These are phyloP conservation scores for Strigamia transsilvanica DNA, from an alignment of 2,888 invertebrate species.

Conservation along the genomic window DNA sequence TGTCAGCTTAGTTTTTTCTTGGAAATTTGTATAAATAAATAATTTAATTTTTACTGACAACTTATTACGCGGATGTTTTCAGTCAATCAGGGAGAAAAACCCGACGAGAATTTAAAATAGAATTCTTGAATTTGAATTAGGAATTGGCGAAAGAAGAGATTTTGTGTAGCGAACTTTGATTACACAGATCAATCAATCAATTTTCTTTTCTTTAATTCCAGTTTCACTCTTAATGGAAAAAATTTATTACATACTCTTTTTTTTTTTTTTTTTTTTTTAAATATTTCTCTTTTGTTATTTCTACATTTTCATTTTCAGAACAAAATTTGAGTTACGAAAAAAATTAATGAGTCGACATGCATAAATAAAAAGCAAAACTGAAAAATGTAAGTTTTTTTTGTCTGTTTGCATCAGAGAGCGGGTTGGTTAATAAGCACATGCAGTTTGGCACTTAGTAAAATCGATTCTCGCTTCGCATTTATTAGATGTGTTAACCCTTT, in stretches of 20 bases:
- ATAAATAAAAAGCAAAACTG: too few species aligned
- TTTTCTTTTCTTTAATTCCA: neutral
- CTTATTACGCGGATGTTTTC: too few species aligned
- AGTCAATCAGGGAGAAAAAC: neutral
- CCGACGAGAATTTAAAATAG: neutral
- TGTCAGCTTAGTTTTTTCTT: too few species aligned
- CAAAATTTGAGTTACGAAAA: too few species aligned
- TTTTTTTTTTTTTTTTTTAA: neutral
- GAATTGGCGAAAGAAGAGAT: neutral
- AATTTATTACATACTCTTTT: too few species aligned
- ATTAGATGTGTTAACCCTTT: neutral
- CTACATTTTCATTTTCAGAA: too few species aligned
- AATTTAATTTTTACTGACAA: too few species aligned
- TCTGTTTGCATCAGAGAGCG: neutral
- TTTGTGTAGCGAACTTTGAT: neutral
- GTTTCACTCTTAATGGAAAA: neutral
- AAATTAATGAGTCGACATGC: too few species aligned
- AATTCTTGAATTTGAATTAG: conserved; percentile 8
- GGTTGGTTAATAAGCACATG: neutral
- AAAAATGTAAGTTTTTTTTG: neutral
- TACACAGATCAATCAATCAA: neutral
- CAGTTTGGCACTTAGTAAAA: neutral
- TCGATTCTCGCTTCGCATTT: conserved; percentile 24
- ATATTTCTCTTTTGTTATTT: neutral
- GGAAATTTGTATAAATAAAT: too few species aligned